phyloP scores from a whole-genome alignment of 2,797 vertebrate species.

The Acipenser oxyrinchus region DNA sequence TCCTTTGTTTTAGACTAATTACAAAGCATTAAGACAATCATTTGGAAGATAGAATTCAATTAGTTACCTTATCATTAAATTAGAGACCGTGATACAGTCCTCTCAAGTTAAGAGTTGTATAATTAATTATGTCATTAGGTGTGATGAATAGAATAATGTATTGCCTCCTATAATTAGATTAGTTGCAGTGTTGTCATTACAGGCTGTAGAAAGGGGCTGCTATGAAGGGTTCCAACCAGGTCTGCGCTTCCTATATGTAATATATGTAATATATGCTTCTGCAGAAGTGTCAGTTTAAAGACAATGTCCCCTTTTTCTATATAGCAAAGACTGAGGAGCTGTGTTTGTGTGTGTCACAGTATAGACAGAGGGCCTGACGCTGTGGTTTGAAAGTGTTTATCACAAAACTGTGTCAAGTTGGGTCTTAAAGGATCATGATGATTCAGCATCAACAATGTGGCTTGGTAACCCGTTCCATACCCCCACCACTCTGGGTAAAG shows the following conservation, averaged over 20 bases:
- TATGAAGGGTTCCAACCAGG: neutral
- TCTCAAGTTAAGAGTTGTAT: conserved; percentile 11
- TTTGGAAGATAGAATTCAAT: conserved; percentile 16
- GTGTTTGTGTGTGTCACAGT: conserved; percentile 23
- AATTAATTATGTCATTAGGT: conserved; percentile 28
- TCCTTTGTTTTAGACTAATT: conserved; percentile 15
- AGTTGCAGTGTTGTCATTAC: conserved; percentile 22
- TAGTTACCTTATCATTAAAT: conserved; percentile 12
- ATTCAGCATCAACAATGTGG: too few relatives aligned
- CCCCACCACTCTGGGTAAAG: too few relatives aligned
- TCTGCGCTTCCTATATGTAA: conserved; percentile 24
- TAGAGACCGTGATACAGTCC: conserved; percentile 3
- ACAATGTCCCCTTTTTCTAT: neutral
- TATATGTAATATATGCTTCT: too few relatives aligned
- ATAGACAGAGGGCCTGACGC: neutral
- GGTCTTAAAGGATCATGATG: too few relatives aligned
- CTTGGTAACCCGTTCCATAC: too few relatives aligned
- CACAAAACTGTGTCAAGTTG: too few relatives aligned
- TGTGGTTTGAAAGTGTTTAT: too few relatives aligned
- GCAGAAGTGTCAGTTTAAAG: conserved; percentile 25
- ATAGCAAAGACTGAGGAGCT: conserved; percentile 14
- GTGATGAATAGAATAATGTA: conserved; percentile 16
- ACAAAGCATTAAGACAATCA: conserved; percentile 13
- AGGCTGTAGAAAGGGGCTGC: conserved; percentile 7
- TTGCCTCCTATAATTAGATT: conserved; percentile 25